Evolutionary conservation across 35 echinoderm and acorn worm genomes (phyloP).

Genomic region (Apostichopus parvimensis): DNA sequence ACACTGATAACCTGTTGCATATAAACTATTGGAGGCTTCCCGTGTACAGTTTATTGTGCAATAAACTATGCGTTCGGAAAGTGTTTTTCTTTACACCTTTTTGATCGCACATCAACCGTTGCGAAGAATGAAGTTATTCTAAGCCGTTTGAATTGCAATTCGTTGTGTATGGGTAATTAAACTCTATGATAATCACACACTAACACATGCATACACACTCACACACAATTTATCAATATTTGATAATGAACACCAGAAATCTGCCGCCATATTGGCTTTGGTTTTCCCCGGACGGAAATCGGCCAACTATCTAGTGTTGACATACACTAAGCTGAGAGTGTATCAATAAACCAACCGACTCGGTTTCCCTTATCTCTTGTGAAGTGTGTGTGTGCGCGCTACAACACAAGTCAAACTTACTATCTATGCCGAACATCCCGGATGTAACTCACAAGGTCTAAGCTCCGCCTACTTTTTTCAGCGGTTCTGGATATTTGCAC

Average conservation of each 20-base stretch:
- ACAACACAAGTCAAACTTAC: neutral
- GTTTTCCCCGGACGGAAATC: slow-evolving; percentile 17
- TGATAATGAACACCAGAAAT: slow-evolving; percentile 18
- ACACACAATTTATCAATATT: slow-evolving; percentile 15
- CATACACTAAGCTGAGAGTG: slow-evolving; percentile 32
- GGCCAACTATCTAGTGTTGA: slow-evolving; percentile 19
- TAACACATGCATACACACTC: too few species aligned
- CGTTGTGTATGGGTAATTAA: neutral
- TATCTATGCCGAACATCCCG: slow-evolving; percentile 19
- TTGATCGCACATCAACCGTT: neutral
- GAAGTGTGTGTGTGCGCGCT: neutral
- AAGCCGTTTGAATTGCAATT: neutral
- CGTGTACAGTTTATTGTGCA: neutral
- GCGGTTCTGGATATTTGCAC: slow-evolving; percentile 10
- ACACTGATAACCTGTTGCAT: neutral
- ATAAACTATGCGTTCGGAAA: neutral
- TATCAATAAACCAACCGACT: slow-evolving; percentile 23
- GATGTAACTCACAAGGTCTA: neutral
- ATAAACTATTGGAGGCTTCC: neutral
- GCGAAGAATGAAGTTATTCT: neutral
- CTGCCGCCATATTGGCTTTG: neutral
- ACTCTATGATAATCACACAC: neutral
- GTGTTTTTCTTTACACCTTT: neutral
- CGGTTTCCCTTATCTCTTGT: slow-evolving; percentile 9
- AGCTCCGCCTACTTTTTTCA: slow-evolving; percentile 7